phyloP scores from a whole-genome alignment of 2,113 vertebrate species.

The Haemorhous mexicanus region DNA sequence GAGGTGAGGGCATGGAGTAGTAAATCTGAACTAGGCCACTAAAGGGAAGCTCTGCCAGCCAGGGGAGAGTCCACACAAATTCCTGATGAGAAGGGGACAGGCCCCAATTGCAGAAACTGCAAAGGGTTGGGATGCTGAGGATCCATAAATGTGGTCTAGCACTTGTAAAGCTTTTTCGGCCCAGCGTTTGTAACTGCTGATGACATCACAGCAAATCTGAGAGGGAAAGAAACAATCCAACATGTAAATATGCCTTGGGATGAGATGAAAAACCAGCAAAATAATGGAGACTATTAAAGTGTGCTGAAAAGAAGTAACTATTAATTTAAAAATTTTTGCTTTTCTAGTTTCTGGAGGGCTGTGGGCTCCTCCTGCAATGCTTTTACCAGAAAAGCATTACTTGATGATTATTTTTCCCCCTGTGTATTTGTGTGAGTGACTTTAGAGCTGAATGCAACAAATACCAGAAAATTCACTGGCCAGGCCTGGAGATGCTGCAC shows the following conservation, averaged over 20 bases:
- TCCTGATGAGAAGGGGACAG: background rate
- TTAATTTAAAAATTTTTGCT: background rate
- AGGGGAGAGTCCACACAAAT: accelerated
- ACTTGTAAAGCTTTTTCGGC: background rate
- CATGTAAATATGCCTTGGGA: background rate
- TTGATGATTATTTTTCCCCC: too few species aligned
- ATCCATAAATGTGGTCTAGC: background rate
- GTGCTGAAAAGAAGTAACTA: background rate
- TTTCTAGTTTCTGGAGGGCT: background rate
- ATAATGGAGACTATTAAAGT: background rate
- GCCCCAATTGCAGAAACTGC: background rate
- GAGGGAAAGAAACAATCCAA: background rate
- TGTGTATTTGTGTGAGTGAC: background rate
- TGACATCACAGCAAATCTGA: background rate
- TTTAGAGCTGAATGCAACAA: background rate
- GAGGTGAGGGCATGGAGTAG: background rate
- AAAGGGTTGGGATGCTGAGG: background rate
- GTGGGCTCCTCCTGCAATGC: background rate
- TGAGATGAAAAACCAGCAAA: background rate
- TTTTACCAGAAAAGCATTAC: background rate
- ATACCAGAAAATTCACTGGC: background rate
- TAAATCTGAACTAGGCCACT: background rate
- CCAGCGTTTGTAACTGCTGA: background rate
- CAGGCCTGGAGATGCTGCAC: background rate
- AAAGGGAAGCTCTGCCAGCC: background rate